Evolutionary conservation across 2,888 invertebrate genomes (phyloP).

Genomic region (Tolmerus cingulatus): DNA sequence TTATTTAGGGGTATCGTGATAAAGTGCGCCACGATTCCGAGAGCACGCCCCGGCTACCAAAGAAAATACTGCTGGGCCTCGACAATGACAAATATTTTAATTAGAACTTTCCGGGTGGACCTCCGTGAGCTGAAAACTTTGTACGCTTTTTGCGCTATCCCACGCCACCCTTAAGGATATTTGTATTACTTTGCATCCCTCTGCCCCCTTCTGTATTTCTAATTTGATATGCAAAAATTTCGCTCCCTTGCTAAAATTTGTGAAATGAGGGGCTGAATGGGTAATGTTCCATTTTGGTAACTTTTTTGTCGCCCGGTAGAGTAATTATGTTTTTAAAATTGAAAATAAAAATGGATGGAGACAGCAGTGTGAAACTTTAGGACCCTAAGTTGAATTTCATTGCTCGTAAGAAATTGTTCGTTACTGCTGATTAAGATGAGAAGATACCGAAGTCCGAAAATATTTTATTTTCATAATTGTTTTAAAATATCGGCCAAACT

Average conservation of each 20-base stretch:
- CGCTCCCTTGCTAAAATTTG: not conserved
- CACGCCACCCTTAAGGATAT: not conserved
- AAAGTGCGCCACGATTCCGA: not conserved
- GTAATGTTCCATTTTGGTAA: not conserved
- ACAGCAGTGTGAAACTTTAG: not conserved
- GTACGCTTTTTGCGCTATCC: not conserved
- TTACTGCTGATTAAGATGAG: too few species aligned
- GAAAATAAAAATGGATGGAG: not conserved
- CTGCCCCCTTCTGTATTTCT: not conserved
- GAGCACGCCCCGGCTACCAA: not conserved
- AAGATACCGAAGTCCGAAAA: too few species aligned
- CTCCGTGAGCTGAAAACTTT: not conserved
- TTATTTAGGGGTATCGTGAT: not conserved
- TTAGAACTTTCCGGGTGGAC: slow-evolving; percentile 5
- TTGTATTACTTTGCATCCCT: not conserved
- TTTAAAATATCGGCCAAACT: too few species aligned
- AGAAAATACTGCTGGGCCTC: not conserved
- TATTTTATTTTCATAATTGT: too few species aligned
- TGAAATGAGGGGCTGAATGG: not conserved
- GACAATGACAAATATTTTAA: slow-evolving; percentile 22
- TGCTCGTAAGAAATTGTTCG: too few species aligned
- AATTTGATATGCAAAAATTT: not conserved
- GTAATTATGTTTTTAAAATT: not conserved
- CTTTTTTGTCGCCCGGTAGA: not conserved
- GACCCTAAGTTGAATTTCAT: not conserved